Evolutionary conservation across 1,140 invertebrate genomes (phyloP), one percentile per base, ranked within the genome.

Genomic region (Gonioctena quinquepunctata): DNA sequence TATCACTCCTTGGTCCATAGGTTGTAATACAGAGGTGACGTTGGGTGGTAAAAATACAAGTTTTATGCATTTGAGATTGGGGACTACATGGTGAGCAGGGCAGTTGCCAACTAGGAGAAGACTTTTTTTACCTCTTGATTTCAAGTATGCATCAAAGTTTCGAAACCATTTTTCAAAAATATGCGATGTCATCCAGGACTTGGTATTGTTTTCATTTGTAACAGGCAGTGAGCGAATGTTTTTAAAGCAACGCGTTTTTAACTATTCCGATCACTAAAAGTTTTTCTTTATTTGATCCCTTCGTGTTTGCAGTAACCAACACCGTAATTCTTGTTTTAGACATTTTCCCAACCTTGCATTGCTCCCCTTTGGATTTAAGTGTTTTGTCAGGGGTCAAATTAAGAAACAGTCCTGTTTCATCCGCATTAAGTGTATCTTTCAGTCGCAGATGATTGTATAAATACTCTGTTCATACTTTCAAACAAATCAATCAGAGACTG

Each of bases 381-480:
- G 81, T 83, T 71, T 77, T 75, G 25, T 82, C n/a, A n/a, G n/a
- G n/a, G n/a, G n/a, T n/a, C n/a, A 75, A 71, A 70, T 80, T 79
- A 66, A 71, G 85, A 77, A 85, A 85, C 2, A 86, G 62, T 1
- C 78, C 81, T 1, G 80, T 83, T 76, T 85, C 83, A 71, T 86
- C 82, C 13, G 76, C 77, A 74, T 85, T 86, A 79, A 85, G 69
- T 85, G 54, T 56, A 0, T 66, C 49, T 21, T 66, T 49, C n/a
- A n/a, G n/a, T n/a, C n/a, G n/a, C n/a, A n/a, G n/a, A n/a, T n/a
- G n/a, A n/a, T n/a, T n/a, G n/a, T n/a, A n/a, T n/a, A n/a, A n/a
- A n/a, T n/a, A n/a, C n/a, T n/a, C n/a, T n/a, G n/a, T n/a, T n/a
- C n/a, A n/a, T n/a, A n/a, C n/a, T n/a, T n/a, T n/a, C n/a, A n/a